Conservation (phyloP, 2,797 vertebrate species). For the Pipistrellus nathusii region DNA sequence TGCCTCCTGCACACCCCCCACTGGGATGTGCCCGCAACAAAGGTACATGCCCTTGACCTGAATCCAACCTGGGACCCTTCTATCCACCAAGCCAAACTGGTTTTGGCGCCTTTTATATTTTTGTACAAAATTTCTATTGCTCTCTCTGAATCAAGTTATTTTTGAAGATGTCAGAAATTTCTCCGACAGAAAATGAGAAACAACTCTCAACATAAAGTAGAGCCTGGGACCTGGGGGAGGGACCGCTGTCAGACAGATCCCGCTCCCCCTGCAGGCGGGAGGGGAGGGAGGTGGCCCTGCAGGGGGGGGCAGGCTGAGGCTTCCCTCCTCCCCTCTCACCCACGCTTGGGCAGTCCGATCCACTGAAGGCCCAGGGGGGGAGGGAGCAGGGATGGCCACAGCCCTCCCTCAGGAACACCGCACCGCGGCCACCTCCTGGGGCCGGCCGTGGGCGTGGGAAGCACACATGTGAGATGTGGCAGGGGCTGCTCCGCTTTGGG, state of each 20-base stretch:
- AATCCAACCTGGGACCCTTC: no score
- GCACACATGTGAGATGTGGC: no score
- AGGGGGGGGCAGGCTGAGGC: not conserved
- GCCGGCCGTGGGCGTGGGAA: not conserved
- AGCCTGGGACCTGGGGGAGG: not conserved
- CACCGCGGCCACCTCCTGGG: not conserved
- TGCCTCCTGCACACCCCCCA: no score
- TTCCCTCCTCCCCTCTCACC: not conserved
- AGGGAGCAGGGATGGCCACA: not conserved
- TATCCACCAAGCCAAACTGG: no score
- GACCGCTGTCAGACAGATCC: not conserved
- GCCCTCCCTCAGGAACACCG: not conserved
- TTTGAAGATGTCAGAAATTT: slow-evolving; percentile 65
- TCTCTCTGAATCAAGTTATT: slow-evolving; percentile 64
- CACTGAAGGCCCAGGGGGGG: not conserved
- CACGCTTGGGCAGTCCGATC: not conserved
- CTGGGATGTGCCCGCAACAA: no score
- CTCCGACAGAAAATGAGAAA: slow-evolving; percentile 38
- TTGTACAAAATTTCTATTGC: slow-evolving; percentile 40
- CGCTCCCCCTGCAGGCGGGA: not conserved
- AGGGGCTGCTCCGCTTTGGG: not conserved
- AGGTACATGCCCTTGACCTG: no score
- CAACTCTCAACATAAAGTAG: slow-evolving; percentile 64
- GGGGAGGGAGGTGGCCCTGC: not conserved
- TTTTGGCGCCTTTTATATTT: slow-evolving; percentile 40